Evolutionary conservation across 1,140 invertebrate species (phyloP).

Genomic region (Zaprionus camerounensis): DNA sequence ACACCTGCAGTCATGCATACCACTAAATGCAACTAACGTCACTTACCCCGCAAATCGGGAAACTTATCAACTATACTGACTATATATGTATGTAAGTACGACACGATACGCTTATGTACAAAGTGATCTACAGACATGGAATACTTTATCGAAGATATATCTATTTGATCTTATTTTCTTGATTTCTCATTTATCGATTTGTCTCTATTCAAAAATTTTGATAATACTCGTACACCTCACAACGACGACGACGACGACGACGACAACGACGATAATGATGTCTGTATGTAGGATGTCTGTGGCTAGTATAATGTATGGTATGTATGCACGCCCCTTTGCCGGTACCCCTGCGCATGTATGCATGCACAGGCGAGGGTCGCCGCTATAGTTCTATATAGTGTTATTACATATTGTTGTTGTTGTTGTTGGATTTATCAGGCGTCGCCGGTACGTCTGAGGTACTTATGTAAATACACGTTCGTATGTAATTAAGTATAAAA

Average conservation of each 20-base stretch:
- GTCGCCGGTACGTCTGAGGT: slow-evolving; percentile 40
- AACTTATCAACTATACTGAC: not conserved
- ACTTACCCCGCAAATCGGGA: not conserved
- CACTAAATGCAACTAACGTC: slow-evolving; percentile 7
- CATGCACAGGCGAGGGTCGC: not conserved
- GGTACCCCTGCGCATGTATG: not conserved
- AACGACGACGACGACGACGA: not conserved
- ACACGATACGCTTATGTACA: slow-evolving; percentile 7
- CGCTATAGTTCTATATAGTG: not conserved
- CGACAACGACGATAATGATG: not conserved
- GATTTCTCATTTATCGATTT: not conserved
- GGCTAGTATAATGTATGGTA: not conserved
- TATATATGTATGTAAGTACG: slow-evolving; percentile 20
- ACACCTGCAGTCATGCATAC: slow-evolving; percentile 9
- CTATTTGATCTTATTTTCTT: not conserved
- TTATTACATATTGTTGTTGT: slow-evolving; percentile 7
- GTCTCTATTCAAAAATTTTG: slow-evolving; percentile 5
- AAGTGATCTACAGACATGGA: slow-evolving; percentile 8
- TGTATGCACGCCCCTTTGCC: not conserved
- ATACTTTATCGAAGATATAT: not conserved
- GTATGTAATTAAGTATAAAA: slow-evolving; percentile 44
- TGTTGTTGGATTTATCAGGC: slow-evolving; percentile 31
- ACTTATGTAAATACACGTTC: slow-evolving; percentile 45
- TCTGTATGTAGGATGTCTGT: not conserved
- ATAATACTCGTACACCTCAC: slow-evolving; percentile 5